Base-by-base conservation (phyloP, 2,888 invertebrate genomes). In the Acrocera orbiculus region DNA sequence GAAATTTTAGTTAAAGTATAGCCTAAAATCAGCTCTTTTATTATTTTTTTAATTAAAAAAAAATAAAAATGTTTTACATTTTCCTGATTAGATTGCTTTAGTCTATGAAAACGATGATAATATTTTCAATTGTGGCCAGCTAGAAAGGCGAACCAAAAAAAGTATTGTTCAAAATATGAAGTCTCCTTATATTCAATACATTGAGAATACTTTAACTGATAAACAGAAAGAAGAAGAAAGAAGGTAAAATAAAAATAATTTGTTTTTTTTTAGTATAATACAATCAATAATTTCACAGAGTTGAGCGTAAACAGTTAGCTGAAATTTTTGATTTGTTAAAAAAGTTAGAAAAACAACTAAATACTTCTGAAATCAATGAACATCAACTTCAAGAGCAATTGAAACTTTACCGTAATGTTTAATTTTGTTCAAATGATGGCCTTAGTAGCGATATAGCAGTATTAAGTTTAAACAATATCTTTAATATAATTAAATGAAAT, bases 341-440 rank as follows among this genome's bases (percentile, higher is more conserved):
- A 34, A 45, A 52, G 29, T 52, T 54, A 39, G 48, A 52, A 40
- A 48, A 50, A n/a, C 51, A 52, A 40, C 52, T 51, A 30, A 47
- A 55, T 20, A 47, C 52, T 5, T 40, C 42, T 4, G 48, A 49
- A 16, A 49, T 53, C 47, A 46, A 50, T 33, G 51, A 55, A 33
- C 36, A 49, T 4, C 47, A 54, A 35, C 29, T 42, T 15, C 32
- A 41, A 25, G 46, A 49, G 34, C 54, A 55, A 40, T 40, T 55
- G n/a, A 49, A 45, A 37, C 42, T 55, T 10, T 55, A 55, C 37
- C 46, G 51, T 36, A 46, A 43, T 16, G 9, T 10, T 10, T 16
- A 8, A 27, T 27, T n/a, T 15, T 27, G 15, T n/a, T n/a, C n/a
- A n/a, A n/a, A n/a, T n/a, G n/a, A n/a, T n/a, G n/a, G n/a, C n/a